Conservation (phyloP, 2,113 vertebrate genomes). For the Nibea coibor region DNA sequence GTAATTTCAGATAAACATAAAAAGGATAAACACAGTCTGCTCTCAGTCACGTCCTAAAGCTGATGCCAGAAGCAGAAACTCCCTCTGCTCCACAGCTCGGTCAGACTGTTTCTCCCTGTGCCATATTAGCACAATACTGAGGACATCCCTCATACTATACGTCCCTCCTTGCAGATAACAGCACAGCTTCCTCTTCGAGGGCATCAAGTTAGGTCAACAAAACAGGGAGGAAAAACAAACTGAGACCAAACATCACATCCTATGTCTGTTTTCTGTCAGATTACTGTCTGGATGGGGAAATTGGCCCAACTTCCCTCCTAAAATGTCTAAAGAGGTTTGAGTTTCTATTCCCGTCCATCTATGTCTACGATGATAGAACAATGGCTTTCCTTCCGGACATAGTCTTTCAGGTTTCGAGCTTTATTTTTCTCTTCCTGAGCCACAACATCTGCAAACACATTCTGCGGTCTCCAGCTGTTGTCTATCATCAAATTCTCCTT, state of each 20-base stretch:
- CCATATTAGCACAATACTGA: constrained; percentile 1
- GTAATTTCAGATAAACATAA: constrained; percentile 61
- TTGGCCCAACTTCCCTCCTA: constrained; percentile 51
- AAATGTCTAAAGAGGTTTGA: constrained; percentile 9
- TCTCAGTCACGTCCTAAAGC: constrained; percentile 23
- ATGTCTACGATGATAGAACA: constrained; percentile 62
- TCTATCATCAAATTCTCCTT: constrained; percentile 34
- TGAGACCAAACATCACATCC: constrained; percentile 47
- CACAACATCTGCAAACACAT: constrained; percentile 64
- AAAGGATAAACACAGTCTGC: constrained; percentile 48
- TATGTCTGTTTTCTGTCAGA: constrained; percentile 65
- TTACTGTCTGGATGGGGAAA: constrained; percentile 46
- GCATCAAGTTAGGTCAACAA: constrained; percentile 53
- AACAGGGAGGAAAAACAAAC: constrained; percentile 39
- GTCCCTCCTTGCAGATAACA: constrained; percentile 58
- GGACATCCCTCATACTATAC: constrained; percentile 10
- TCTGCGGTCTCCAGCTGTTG: constrained; percentile 64
- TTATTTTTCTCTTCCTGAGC: constrained; percentile 64
- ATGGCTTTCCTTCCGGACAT: constrained; percentile 76
- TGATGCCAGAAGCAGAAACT: constrained; percentile 21
- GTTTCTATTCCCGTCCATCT: constrained; percentile 62
- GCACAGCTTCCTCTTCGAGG: constrained; percentile 29
- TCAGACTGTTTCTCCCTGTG: not conserved
- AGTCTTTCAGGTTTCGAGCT: constrained; percentile 39
- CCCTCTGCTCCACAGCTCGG: not conserved